phyloP scores from a whole-genome alignment of 2,113 vertebrate species.

The Equus przewalskii region DNA sequence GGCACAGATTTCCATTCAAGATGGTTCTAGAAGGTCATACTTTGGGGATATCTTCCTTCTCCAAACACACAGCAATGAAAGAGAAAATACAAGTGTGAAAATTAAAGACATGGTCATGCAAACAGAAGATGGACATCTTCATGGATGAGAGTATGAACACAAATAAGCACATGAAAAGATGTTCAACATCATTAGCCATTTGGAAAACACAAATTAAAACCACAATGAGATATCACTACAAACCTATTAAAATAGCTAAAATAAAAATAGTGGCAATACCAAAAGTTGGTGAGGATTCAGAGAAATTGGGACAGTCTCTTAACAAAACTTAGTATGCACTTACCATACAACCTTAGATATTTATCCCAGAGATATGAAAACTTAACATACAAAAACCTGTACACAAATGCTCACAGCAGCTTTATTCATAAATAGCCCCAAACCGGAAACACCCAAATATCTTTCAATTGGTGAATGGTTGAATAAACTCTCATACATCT shows the following conservation, averaged over 20 bases:
- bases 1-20: not conserved
- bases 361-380: not conserved
- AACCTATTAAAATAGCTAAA: not conserved
- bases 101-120: not conserved
- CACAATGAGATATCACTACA: not conserved
- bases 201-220: conserved; percentile 22
- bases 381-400: not conserved
- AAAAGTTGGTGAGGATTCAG: not conserved
- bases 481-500: not conserved
- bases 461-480: not conserved
- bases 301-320: not conserved
- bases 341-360: not conserved
- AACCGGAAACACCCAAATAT: not conserved
- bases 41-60: not conserved
- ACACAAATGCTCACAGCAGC: not conserved
- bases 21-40: not conserved
- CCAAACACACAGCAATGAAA: not conserved
- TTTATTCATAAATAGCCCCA: not conserved
- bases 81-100: not conserved
- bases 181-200: not conserved
- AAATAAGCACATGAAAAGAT: not conserved
- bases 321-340: not conserved
- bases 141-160: not conserved
- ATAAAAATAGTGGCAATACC: not conserved
- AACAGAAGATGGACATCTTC: not conserved